phyloP scores from a whole-genome alignment of 2,797 vertebrate genomes.

The Glossophaga mutica region DNA sequence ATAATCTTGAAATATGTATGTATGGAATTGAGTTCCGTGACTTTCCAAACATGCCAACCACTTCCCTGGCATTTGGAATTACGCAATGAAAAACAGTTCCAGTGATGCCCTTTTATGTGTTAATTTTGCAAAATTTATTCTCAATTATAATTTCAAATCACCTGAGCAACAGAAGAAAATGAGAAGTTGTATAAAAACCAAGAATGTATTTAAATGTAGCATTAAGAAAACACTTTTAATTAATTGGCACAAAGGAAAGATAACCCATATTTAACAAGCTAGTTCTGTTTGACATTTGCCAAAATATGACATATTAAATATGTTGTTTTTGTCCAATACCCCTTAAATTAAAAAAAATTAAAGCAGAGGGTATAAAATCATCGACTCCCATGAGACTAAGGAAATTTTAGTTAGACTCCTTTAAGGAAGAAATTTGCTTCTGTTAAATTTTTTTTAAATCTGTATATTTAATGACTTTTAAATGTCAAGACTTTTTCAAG shows the following conservation, averaged over 20 bases:
- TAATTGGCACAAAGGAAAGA: constrained; percentile 43
- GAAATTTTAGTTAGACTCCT: neutral
- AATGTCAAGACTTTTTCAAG: constrained; percentile 44
- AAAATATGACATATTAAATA: constrained; percentile 40
- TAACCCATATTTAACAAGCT: constrained; percentile 36
- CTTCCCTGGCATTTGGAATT: constrained; percentile 57
- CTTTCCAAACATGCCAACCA: constrained; percentile 39
- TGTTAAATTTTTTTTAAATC: neutral
- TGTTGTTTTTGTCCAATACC: constrained; percentile 32
- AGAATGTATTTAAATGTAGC: constrained; percentile 59
- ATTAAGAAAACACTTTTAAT: constrained; percentile 54
- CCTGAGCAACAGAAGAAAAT: constrained; percentile 61
- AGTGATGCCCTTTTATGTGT: constrained; percentile 67
- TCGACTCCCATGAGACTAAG: neutral
- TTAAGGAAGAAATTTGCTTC: constrained; percentile 38
- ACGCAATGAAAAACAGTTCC: constrained; percentile 54
- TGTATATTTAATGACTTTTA: constrained; percentile 43
- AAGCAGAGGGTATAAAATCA: neutral
- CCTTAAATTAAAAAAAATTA: constrained; percentile 39
- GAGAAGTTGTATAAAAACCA: constrained; percentile 41
- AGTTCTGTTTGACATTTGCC: constrained; percentile 43
- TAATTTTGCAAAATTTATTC: constrained; percentile 66
- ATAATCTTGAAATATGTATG: constrained; percentile 44
- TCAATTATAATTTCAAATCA: constrained; percentile 75
- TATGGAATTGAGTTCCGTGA: constrained; percentile 62